Conservation (phyloP, 1,140 invertebrate species). For the Drosophila ironensis region DNA sequence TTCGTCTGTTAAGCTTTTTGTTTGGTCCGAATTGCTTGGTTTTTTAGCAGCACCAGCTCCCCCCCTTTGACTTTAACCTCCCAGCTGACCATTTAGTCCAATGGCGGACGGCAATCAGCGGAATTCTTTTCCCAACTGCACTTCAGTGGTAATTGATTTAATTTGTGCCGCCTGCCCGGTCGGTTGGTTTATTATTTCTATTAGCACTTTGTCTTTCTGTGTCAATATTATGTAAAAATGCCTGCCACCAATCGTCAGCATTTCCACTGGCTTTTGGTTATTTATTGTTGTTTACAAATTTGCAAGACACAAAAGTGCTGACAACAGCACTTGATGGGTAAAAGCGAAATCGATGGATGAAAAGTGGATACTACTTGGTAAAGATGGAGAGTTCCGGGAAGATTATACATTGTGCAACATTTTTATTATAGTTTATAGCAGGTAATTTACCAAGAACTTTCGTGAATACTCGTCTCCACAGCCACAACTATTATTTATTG, state of each 20-base stretch:
- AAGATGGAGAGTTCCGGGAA: not conserved
- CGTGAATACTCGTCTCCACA: too few relatives aligned
- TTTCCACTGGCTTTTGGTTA: conserved; percentile 20
- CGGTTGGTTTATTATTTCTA: conserved; percentile 70
- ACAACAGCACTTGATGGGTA: not conserved
- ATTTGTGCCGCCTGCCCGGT: conserved; percentile 54
- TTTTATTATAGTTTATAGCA: too few relatives aligned
- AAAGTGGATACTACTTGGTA: not conserved
- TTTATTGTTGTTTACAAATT: conserved; percentile 29
- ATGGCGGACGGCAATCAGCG: conserved; percentile 58
- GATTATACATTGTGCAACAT: too few relatives aligned
- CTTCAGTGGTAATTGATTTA: conserved; percentile 67
- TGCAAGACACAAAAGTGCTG: conserved; percentile 23
- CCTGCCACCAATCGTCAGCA: conserved; percentile 26
- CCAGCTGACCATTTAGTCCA: conserved; percentile 15
- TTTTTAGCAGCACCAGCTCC: conserved; percentile 33
- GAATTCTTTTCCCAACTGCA: conserved; percentile 45
- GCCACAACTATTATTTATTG: too few relatives aligned
- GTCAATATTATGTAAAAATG: conserved; percentile 63
- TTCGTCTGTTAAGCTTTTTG: conserved; percentile 9
- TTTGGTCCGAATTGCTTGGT: conserved; percentile 20
- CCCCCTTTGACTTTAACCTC: not conserved
- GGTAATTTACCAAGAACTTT: not conserved
- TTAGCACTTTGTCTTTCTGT: conserved; percentile 72
- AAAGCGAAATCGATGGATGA: not conserved